phyloP scores from a whole-genome alignment of 2,797 vertebrate species.

The Argya squamiceps region DNA sequence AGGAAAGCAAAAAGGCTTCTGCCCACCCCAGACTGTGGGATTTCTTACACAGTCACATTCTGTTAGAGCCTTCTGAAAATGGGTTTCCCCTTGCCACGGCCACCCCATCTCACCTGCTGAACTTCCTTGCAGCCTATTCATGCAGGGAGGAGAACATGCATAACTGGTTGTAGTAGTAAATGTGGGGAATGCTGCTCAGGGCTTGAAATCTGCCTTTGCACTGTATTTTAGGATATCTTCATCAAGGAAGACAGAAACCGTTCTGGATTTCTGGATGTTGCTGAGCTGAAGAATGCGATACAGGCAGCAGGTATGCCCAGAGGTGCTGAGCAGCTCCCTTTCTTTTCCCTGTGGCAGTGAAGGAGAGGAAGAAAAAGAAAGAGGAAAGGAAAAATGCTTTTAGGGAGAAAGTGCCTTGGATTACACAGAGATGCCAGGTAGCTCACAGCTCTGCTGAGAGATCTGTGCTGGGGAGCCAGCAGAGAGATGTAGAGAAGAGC shows the following conservation, averaged over 20 bases:
- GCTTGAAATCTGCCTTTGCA: background rate
- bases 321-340: background rate
- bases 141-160: background rate
- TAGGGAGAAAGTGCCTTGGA: background rate
- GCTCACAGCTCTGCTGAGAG: background rate
- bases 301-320: constrained; percentile 55
- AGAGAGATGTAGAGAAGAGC: background rate
- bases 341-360: background rate
- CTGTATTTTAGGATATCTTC: constrained; percentile 70
- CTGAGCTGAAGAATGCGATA: constrained; percentile 38
- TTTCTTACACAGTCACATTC: background rate
- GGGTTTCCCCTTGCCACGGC: accelerated
- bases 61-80: background rate
- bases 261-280: constrained; percentile 65
- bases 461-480: background rate
- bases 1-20: background rate
- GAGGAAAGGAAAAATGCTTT: background rate
- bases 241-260: constrained; percentile 35
- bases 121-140: background rate
- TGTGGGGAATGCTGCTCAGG: background rate
- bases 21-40: too few species aligned
- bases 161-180: background rate
- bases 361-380: background rate
- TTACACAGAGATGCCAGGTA: background rate
- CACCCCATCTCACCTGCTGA: background rate